These are phyloP conservation scores for Phoenicopterus ruber DNA, from an alignment of 2,113 vertebrate species.

Conservation along the genomic window DNA sequence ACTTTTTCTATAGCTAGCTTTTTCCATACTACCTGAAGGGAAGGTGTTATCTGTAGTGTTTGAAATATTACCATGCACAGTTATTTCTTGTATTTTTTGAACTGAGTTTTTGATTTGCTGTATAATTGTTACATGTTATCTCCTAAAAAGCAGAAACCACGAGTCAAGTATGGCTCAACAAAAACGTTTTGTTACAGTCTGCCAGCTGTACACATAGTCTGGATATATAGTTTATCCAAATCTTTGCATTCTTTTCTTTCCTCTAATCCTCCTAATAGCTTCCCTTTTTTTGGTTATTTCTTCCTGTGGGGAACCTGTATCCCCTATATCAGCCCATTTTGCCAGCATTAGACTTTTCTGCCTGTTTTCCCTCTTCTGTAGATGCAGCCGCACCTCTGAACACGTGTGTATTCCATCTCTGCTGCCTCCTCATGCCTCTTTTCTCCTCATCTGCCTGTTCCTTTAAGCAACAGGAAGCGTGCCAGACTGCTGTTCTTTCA, in stretches of 20 bases:
- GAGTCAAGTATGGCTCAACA: neutral
- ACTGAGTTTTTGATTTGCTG: neutral
- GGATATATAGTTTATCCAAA: neutral
- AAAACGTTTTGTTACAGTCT: neutral
- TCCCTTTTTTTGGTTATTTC: neutral
- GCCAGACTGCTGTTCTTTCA: neutral
- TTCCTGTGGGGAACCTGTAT: neutral
- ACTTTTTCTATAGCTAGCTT: neutral
- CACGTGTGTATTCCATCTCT: neutral
- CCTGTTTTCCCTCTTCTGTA: neutral
- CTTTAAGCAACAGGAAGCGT: neutral
- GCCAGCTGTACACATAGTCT: neutral
- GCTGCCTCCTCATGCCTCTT: neutral
- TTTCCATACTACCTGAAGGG: neutral
- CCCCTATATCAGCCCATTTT: neutral
- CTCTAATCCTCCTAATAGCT: neutral
- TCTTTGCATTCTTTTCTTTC: neutral
- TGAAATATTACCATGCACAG: neutral
- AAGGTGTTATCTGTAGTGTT: neutral
- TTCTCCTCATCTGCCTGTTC: neutral
- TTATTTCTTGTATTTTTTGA: neutral
- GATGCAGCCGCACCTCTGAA: neutral
- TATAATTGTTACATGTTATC: neutral
- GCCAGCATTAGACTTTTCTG: neutral
- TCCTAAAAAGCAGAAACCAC: neutral